Base-by-base conservation (phyloP, 1,140 invertebrate genomes). In the Temnothorax longispinosus region DNA sequence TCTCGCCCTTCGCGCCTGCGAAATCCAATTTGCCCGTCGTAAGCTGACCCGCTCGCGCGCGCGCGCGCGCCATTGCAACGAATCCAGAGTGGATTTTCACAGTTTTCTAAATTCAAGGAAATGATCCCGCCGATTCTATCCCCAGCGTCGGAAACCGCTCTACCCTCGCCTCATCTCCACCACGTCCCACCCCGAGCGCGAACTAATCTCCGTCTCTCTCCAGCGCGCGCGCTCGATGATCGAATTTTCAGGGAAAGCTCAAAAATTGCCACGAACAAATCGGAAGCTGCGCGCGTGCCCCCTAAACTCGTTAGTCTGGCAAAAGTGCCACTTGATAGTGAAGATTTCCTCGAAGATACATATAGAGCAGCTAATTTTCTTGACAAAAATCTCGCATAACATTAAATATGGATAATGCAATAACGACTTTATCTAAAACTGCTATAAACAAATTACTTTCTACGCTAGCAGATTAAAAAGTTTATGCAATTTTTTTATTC, bases 31-130 rank as follows among this genome's bases (percentile, higher is more conserved):
- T 71, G 67, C 35, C 44, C 78, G 32, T 72, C 78, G 85, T 82
- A 87, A 84, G 80, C 65, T 87, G 56, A 87, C 78, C 78, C 32
- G 38, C 38, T 41, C 38, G 47, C 11, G 13, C 56, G n/a, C 62
- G 27, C 27, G 44, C 35, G 58, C 44, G n/a, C 82, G 44, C 54
- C 74, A 56, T 21, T n/a, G 77, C 60, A 54, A 54, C 41, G 58
- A 62, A 85, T 76, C 72, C 72, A 75, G 82, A 74, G 80, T 82
- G 67, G 56, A 76, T 85, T 85, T 85, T 85, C 82, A 65, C 74
- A 85, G 71, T 85, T 85, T 85, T 85, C 71, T 85, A 85, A 85
- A 85, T 85, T 75, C 82, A 85, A 85, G 82, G 82, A 85, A 85
- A 85, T 77, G 82, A 85, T 85, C 50, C 60, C 72, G 80, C 67